phyloP scores from a whole-genome alignment of 2,113 vertebrate species.

The Crocuta crocuta region DNA sequence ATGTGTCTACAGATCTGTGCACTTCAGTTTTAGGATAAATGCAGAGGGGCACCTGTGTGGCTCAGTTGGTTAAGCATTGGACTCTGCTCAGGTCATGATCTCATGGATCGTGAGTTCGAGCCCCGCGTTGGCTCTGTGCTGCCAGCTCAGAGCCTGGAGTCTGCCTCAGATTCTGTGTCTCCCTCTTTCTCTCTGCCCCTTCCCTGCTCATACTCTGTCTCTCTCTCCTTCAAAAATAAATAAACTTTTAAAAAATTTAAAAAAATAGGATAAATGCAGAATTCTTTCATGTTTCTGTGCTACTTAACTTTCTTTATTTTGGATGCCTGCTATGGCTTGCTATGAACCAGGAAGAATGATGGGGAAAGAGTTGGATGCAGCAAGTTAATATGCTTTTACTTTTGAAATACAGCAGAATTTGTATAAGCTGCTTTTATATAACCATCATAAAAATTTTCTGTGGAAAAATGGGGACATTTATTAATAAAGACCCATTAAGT shows the following conservation, averaged over 20 bases:
- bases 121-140: no score
- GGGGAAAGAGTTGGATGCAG: not conserved
- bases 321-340: not conserved
- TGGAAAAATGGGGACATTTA: not conserved
- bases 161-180: no score
- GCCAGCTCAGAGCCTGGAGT: no score
- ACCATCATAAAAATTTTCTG: not conserved
- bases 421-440: not conserved
- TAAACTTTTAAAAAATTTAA: no score
- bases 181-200: no score
- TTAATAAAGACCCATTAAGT: not conserved
- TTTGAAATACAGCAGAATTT: slow-evolving; percentile 32
- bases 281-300: not conserved
- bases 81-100: no score
- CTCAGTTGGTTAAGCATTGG: no score
- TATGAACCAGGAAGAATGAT: not conserved
- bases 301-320: not conserved
- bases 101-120: no score
- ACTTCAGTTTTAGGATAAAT: not conserved
- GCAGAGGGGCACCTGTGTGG: not conserved
- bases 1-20: not conserved
- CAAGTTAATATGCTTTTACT: slow-evolving; percentile 14
- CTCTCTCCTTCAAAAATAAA: no score
- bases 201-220: no score
- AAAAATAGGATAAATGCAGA: not conserved